These are phyloP conservation scores for Aptenodytes forsteri DNA, from an alignment of 2,113 vertebrate species.

Conservation along the genomic window DNA sequence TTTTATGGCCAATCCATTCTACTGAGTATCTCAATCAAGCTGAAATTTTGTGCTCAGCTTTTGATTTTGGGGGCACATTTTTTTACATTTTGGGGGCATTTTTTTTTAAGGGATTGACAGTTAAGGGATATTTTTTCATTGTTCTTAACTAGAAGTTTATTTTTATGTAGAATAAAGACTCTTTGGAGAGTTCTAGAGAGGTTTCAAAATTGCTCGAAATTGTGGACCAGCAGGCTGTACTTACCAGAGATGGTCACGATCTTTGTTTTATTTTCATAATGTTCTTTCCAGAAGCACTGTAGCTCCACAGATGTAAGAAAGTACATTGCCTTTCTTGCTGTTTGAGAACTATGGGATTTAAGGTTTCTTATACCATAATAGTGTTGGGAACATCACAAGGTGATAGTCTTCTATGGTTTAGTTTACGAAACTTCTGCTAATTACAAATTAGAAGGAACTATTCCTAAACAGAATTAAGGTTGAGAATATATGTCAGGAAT, in stretches of 20 bases:
- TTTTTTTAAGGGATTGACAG: neutral
- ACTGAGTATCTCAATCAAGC: neutral
- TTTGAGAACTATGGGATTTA: neutral
- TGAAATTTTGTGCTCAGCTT: neutral
- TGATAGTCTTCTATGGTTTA: neutral
- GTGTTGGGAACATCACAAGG: neutral
- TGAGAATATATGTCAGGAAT: neutral
- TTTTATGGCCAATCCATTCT: neutral
- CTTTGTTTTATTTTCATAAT: neutral
- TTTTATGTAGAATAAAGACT: neutral
- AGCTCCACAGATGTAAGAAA: neutral
- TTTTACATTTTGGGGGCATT: neutral
- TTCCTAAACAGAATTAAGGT: neutral
- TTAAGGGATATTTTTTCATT: neutral
- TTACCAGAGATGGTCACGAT: neutral
- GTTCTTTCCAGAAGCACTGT: neutral
- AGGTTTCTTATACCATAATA: neutral
- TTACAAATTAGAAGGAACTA: neutral
- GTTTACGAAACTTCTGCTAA: neutral
- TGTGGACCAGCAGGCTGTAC: neutral
- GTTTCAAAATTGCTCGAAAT: neutral
- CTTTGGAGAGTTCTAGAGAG: neutral
- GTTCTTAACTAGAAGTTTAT: neutral
- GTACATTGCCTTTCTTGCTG: neutral
- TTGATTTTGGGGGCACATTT: neutral